Base-by-base conservation (phyloP, 2,888 invertebrate genomes). In the Tineola bisselliella region DNA sequence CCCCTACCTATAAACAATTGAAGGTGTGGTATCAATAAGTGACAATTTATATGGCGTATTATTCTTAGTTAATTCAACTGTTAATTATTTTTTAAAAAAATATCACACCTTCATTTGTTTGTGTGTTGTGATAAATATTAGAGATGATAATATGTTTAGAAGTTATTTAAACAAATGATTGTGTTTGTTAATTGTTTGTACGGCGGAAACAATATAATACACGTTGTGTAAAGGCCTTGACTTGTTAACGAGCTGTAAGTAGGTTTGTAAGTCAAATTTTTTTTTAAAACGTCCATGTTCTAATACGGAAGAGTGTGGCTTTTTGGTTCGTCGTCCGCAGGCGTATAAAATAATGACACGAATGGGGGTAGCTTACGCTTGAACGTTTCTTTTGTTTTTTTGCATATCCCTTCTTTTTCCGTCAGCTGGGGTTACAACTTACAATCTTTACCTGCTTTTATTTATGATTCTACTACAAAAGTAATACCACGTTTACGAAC, bases 131-230 rank as follows among this genome's bases (percentile, higher is more conserved):
- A 25, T 25, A 25, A 25, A 25, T 25, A 4, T 4, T 25, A 25
- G 25, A 25, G 25, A 25, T 25, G 25, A 25, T n/a, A n/a, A n/a
- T n/a, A n/a, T n/a, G n/a, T 25, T 25, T 25, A 25, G 25, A 6
- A 25, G 6, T 25, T 25, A 25, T 18, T 54, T 54, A 54, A 19
- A 54, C 54, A 54, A 54, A 54, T 25, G 54, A 54, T 25, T 54
- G 54, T 12, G 25, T 25, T 10, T 12, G 3, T 18, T 54, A 54
- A 54, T 54, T 54, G 54, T 54, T 25, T 18, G 25, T 54, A 3
- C 12, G 18, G 48, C 54, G 54, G 54, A 54, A 54, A 54, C 54
- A 25, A 54, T 54, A 18, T 54, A 54, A 25, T 25, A 54, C 11
- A 11, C 25, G 54, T 15, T 48, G 48, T 48, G 15, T 48, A 17